Base-by-base conservation (phyloP, 2,888 invertebrate genomes). In the Plagiodera versicolora region DNA sequence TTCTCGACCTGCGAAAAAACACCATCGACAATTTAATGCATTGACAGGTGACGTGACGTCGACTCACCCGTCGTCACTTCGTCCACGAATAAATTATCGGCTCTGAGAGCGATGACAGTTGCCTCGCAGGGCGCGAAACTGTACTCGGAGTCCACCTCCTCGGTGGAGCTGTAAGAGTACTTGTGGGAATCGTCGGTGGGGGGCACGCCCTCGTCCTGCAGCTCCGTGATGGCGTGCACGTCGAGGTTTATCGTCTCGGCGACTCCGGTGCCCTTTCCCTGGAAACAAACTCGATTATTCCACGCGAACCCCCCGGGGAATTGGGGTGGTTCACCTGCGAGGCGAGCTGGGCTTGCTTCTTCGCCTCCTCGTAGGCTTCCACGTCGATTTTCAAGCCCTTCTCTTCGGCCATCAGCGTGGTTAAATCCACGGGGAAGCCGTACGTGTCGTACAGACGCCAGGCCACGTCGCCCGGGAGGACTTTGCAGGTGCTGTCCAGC, bases 361-460 rank as follows among this genome's bases (percentile, higher is more conserved):
- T 96, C 17, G 94, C 24, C 4, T 6, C 4, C 24, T 24, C 24
- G 24, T 5, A 24, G 6, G 4, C 24, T 24, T 24, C 24, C 6
- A 5, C 24, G 24, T 24, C 24, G 4, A 24, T 6, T 3, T 3
- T 24, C 24, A 24, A 6, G 24, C 6, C 6, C 3, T 6, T 3
- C 24, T 24, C 24, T 3, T 6, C 4, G 24, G 24, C 24, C 4
- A 24, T 24, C 4, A 5, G 4, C 4, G 24, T 6, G 61, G 99
- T 99, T 65, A 99, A 85, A 84, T 99, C 99, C 56, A 98, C 88
- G 0, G 99, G 99, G 78, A 99, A 99, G 14, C 99, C 99, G 77
- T 98, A 99, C 0, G 98, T 99, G 76, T 99, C 98, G 80, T 99
- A 99, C 58, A 99, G 83, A n/a, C 96, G 86, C 98, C 98, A 99